phyloP scores from a whole-genome alignment of 2,888 invertebrate genomes.

The Hyposoter didymator region DNA sequence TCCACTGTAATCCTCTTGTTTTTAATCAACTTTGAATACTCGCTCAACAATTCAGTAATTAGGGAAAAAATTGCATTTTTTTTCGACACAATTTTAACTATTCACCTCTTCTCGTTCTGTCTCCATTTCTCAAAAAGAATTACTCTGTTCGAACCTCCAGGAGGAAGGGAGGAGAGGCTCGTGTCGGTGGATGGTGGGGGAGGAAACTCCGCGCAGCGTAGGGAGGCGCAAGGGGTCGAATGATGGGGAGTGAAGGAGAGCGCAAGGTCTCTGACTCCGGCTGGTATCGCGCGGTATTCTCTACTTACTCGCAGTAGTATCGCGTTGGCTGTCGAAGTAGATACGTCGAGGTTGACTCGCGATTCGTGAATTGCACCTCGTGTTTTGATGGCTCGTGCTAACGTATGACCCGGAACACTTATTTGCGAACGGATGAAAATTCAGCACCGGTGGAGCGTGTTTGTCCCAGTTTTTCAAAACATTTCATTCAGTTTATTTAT shows the following conservation, averaged over 20 bases:
- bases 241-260: background rate
- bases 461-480: background rate
- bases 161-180: background rate
- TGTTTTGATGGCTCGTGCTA: background rate
- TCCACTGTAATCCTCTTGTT: too few species aligned
- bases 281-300: slow-evolving; percentile 54
- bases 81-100: background rate
- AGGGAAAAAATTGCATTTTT: background rate
- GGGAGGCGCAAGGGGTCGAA: background rate
- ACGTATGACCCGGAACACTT: background rate
- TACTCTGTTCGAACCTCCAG: background rate
- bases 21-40: background rate
- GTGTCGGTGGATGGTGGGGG: slow-evolving; percentile 1
- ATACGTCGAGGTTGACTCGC: slow-evolving; percentile 62
- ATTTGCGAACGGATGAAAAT: background rate
- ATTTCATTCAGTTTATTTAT: slow-evolving; percentile 2
- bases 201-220: slow-evolving; percentile 19
- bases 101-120: background rate
- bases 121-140: background rate
- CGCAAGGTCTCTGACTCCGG: slow-evolving; percentile 50
- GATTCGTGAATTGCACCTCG: slow-evolving; percentile 12
- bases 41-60: background rate
- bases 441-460: slow-evolving; percentile 44
- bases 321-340: slow-evolving; percentile 75
- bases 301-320: slow-evolving; percentile 69